Conservation (phyloP, 2,888 invertebrate genomes). For the Nomada fucata region DNA sequence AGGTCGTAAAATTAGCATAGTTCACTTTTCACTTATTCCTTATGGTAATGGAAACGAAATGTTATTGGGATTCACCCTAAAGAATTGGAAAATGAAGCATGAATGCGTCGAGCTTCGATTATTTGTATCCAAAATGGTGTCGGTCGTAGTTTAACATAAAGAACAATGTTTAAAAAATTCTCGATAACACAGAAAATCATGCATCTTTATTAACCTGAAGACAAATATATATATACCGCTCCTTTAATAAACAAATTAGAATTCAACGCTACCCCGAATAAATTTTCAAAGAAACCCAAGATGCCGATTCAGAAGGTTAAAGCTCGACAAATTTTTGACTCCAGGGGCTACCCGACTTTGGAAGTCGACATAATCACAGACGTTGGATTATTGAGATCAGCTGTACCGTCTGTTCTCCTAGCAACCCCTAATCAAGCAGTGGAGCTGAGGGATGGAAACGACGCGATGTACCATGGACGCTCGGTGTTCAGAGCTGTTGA, state of each 20-base stretch:
- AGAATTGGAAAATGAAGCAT: neutral
- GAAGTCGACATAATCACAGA: slow-evolving; percentile 83
- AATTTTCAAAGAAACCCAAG: slow-evolving; percentile 35
- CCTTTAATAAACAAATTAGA: neutral
- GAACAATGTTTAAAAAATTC: slow-evolving; percentile 10
- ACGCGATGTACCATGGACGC: slow-evolving; percentile 73
- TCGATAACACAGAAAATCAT: neutral
- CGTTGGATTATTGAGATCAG: slow-evolving; percentile 78
- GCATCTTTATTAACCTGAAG: neutral
- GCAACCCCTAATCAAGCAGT: slow-evolving; percentile 73
- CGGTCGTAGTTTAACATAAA: slow-evolving; percentile 6
- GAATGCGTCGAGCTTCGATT: slow-evolving; percentile 15
- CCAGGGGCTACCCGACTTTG: slow-evolving; percentile 89
- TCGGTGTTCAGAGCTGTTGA: slow-evolving; percentile 79
- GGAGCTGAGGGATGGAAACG: slow-evolving; percentile 77
- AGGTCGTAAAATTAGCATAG: no score
- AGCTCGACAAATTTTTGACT: slow-evolving; percentile 89
- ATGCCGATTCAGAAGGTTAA: slow-evolving; percentile 87
- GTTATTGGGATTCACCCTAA: neutral
- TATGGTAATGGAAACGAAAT: neutral
- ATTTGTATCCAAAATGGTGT: slow-evolving; percentile 20
- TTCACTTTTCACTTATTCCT: no score
- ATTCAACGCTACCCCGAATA: neutral
- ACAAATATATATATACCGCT: neutral
- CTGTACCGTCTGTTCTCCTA: slow-evolving; percentile 74